Base-by-base conservation (phyloP, 2,888 invertebrate species). In the Abscondita cerata region DNA sequence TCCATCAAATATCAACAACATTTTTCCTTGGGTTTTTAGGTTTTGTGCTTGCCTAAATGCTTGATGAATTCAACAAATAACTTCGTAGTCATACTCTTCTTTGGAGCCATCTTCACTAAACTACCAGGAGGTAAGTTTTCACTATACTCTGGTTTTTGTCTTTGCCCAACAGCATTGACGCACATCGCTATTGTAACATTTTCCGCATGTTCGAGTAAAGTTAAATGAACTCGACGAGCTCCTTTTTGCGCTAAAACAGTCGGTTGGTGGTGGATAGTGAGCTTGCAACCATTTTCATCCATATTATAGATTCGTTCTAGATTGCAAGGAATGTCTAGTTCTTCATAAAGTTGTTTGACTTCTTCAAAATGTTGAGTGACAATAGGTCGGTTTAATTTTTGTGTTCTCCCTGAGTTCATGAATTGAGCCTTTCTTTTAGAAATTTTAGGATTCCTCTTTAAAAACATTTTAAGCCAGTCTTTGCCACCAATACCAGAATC, bases 251-350 rank as follows among this genome's bases (percentile, higher is more conserved):
- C 70, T 18, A 68, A 48, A 31, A 69, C 70, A 6, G 44, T 44
- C 46, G 58, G 71, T 13, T 67, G 59, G 18, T 72, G 52, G 51
- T 73, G 72, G 0, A 73, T 11, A 1, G 65, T 72, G 9, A 73
- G 52, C 0, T 62, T 15, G 56, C 69, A 68, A 8, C 67, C 70
- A 33, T 71, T 72, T 54, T 71, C 72, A 44, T 72, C 70, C 53
- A 70, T 68, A 52, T 73, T 73, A 52, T 64, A 73, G 44, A 72
- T 59, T 11, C 53, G 46, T 50, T 70, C 62, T 13, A 69, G 71
- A 38, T 69, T 62, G 48, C 66, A 11, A 19, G 15, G 15, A 2
- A 68, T n/a, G 36, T 62, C 64, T 9, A 46, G 1, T 25, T 55
- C 52, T 1, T 70, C 68, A 33, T 72, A 68, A 20, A 59, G 19